Evolutionary conservation across 2,113 vertebrate genomes (phyloP).

Genomic region (Larimichthys crocea): DNA sequence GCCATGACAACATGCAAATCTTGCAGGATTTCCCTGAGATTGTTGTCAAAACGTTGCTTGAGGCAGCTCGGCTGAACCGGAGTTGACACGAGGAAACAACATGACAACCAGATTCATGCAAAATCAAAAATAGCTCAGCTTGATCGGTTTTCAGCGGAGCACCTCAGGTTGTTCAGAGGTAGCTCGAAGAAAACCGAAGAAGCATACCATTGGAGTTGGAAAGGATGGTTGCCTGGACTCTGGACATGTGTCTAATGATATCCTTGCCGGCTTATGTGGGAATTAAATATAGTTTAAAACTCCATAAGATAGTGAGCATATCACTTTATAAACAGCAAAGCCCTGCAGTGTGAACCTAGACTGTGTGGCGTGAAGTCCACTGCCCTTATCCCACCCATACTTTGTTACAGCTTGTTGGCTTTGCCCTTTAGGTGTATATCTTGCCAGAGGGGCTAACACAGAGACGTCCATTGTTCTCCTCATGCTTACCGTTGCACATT

Average conservation of each 20-base stretch:
- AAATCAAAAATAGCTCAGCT: constrained; percentile 36
- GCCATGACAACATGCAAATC: constrained; percentile 50
- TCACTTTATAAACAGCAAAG: neutral
- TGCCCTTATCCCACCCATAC: constrained; percentile 22
- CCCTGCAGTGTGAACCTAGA: neutral
- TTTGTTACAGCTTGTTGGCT: constrained; percentile 27
- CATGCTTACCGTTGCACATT: neutral
- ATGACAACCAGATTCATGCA: constrained; percentile 16
- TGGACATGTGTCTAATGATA: neutral
- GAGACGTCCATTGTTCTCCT: constrained; percentile 59
- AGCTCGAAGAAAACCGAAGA: constrained; percentile 12
- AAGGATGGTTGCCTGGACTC: neutral
- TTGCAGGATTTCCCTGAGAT: constrained; percentile 41
- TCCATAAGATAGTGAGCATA: neutral
- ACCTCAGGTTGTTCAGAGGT: neutral
- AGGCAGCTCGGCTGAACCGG: constrained; percentile 33
- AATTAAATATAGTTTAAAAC: neutral
- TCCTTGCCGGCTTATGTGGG: neutral
- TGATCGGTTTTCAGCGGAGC: constrained; percentile 32
- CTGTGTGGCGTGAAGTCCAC: neutral
- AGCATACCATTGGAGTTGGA: neutral
- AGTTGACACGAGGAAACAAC: constrained; percentile 22
- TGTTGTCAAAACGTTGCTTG: constrained; percentile 42
- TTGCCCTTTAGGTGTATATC: constrained; percentile 46
- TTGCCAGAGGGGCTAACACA: constrained; percentile 53